Conservation (phyloP, 2,113 vertebrate species). For the Erythrocercus mccallii region DNA sequence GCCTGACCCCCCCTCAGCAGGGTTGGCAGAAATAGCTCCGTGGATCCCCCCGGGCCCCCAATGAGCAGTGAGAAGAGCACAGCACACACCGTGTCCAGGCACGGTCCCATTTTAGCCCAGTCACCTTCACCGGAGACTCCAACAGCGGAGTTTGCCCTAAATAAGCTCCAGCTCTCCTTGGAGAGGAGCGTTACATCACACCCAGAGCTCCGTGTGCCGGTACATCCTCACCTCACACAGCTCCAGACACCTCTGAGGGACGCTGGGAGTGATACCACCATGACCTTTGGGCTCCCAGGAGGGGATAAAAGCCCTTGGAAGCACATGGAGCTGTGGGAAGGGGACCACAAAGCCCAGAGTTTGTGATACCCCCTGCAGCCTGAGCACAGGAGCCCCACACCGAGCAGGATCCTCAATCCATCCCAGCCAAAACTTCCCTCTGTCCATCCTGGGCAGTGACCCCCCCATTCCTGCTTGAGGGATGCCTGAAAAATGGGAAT, state of each 20-base stretch:
- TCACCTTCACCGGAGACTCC: conserved; percentile 8
- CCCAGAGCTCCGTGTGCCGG: neutral
- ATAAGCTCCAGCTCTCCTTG: neutral
- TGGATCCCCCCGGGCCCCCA: neutral
- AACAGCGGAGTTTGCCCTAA: neutral
- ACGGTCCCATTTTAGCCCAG: neutral
- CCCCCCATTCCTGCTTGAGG: neutral
- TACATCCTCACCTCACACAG: neutral
- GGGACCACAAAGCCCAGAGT: neutral
- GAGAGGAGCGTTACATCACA: neutral
- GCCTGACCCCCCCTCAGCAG: neutral
- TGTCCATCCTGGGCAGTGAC: fast-evolving
- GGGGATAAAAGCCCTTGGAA: neutral
- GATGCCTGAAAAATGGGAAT: neutral
- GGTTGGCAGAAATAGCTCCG: neutral
- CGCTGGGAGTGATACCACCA: neutral
- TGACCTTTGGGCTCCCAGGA: neutral
- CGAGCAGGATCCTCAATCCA: neutral
- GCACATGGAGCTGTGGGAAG: neutral
- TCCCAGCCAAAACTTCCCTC: neutral
- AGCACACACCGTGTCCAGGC: neutral
- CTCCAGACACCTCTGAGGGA: neutral
- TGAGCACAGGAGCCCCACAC: too few species aligned
- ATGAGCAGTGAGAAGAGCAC: neutral
- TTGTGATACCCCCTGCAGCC: neutral